A percentile compares a stretch with the other conserved stretches of the same genome.
Conservation (phyloP, 1,140 invertebrate genomes). For the Sarcophaga peregrina region DNA sequence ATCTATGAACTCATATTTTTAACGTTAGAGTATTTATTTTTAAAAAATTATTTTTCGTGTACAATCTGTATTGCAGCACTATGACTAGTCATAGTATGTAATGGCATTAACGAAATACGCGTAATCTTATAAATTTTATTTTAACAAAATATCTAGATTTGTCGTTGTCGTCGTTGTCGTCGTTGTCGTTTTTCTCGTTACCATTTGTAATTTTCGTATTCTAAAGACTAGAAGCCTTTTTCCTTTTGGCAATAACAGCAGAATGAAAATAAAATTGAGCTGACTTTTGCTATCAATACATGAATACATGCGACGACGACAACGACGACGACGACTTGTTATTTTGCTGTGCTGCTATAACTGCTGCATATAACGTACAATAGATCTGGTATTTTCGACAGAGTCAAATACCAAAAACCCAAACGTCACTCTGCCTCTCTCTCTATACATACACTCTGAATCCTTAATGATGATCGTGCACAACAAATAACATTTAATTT, state of each 20-base stretch:
- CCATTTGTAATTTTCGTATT: slow-evolving; percentile 16
- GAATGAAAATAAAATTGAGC: not conserved
- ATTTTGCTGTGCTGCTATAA: too few relatives aligned
- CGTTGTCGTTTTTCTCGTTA: not conserved
- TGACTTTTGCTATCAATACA: not conserved
- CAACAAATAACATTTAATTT: slow-evolving; percentile 44
- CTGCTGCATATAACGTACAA: not conserved
- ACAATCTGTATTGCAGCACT: too few relatives aligned
- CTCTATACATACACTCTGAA: slow-evolving; percentile 26
- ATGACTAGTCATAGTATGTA: too few relatives aligned
- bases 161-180: slow-evolving; percentile 1
- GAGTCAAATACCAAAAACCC: slow-evolving; percentile 1
- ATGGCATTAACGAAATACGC: slow-evolving; percentile 30
- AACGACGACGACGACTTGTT: not conserved
- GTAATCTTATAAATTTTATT: slow-evolving; percentile 41
- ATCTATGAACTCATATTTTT: too few relatives aligned
- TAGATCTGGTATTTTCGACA: not conserved
- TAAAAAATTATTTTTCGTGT: too few relatives aligned
- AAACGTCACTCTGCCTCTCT: not conserved
- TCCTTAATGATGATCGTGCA: slow-evolving; percentile 44
- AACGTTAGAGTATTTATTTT: too few relatives aligned
- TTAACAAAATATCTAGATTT: slow-evolving; percentile 38
- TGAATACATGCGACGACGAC: not conserved
- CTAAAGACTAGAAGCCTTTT: slow-evolving; percentile 34
- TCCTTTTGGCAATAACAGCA: not conserved